A percentile compares a stretch with the other conserved stretches of the same genome.
Conservation (phyloP, 2,113 vertebrate species). For the Xerus inauris region DNA sequence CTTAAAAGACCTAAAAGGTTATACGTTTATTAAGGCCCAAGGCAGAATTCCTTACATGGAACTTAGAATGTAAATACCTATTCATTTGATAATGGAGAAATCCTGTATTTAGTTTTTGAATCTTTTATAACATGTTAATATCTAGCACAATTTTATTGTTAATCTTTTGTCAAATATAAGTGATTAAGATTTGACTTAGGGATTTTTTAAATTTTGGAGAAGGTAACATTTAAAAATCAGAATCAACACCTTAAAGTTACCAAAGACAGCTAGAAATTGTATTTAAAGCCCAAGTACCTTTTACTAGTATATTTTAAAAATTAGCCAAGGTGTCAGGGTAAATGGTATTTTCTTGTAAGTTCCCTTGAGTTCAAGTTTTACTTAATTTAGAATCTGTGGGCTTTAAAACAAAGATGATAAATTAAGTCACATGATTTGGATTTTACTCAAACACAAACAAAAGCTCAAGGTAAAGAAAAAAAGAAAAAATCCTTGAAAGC, state of each 20-base stretch:
- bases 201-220: background rate
- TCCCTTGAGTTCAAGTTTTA: conserved; percentile 39
- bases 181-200: background rate
- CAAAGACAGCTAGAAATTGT: background rate
- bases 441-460: background rate
- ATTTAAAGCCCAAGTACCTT: background rate
- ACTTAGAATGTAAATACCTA: background rate
- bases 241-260: background rate
- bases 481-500: conserved; percentile 31
- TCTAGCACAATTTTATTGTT: background rate
- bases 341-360: conserved; percentile 22
- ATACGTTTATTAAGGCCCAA: background rate
- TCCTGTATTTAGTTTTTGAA: background rate
- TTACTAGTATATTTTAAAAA: background rate
- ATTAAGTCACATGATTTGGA: conserved; percentile 30
- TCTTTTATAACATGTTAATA: background rate
- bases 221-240: background rate
- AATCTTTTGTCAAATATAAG: background rate
- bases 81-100: background rate
- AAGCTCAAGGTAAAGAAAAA: conserved; percentile 34
- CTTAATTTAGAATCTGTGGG: background rate
- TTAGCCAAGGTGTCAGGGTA: background rate
- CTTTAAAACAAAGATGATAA: conserved; percentile 46
- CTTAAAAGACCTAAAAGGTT: background rate
- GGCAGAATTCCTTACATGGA: background rate